Conservation (phyloP, 2,113 vertebrate species). For the Marmota flaviventris region DNA sequence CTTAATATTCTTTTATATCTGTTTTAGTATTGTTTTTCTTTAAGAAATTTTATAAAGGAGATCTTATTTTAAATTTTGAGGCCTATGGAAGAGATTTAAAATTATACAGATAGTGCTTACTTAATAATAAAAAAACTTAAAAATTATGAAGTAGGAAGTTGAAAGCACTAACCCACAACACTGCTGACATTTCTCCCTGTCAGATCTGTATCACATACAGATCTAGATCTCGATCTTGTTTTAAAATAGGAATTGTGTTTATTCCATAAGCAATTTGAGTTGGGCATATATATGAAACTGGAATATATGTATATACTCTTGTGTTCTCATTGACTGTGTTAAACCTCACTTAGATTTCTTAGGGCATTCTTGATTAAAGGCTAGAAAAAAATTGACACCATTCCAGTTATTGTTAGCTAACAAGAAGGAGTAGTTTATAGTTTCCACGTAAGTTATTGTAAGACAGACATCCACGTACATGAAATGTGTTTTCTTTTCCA, state of each 20-base stretch:
- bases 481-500: slow-evolving; percentile 55
- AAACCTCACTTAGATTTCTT: not conserved
- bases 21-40: not conserved
- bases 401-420: not conserved
- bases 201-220: too few species aligned
- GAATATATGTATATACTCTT: not conserved
- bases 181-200: not conserved
- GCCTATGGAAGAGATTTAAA: not conserved
- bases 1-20: not conserved
- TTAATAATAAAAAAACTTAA: slow-evolving; percentile 1
- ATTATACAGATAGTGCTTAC: not conserved
- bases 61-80: not conserved
- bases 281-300: not conserved
- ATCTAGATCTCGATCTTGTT: not conserved
- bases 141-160: not conserved
- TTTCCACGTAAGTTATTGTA: slow-evolving; percentile 33
- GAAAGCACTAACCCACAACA: not conserved
- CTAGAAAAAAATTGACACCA: not conserved
- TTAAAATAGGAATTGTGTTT: not conserved
- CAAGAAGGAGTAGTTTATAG: slow-evolving; percentile 6
- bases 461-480: not conserved
- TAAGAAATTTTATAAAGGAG: not conserved
- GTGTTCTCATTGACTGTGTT: not conserved
- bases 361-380: not conserved
- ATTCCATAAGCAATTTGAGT: not conserved